Percentiles rank a stretch among this genome's conserved stretches.
Conservation (phyloP, 2,113 vertebrate species). For the Python bivittatus region DNA sequence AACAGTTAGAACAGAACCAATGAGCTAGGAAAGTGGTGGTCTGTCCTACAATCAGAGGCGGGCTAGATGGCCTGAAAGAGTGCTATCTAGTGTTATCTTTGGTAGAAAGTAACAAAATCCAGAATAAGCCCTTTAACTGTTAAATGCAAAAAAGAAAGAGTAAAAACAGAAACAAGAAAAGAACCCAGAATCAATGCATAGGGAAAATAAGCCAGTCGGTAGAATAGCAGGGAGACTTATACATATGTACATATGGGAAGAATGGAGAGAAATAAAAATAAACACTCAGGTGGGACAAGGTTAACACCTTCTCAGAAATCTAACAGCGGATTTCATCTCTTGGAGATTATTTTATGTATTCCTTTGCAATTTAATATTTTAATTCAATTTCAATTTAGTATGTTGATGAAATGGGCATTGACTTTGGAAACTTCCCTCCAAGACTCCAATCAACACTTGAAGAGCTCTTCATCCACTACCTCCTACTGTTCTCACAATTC, state of each 20-base stretch:
- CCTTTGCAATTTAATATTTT: too few species aligned
- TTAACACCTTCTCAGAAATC: neutral
- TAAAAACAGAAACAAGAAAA: neutral
- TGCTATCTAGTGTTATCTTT: neutral
- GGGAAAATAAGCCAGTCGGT: too few species aligned
- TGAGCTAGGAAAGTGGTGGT: neutral
- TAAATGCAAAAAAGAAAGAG: neutral
- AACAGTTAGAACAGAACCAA: neutral
- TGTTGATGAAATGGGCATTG: too few species aligned
- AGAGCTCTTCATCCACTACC: too few species aligned
- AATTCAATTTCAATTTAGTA: too few species aligned
- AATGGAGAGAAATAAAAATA: accelerated
- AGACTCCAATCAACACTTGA: too few species aligned
- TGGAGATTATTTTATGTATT: too few species aligned
- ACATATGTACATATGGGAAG: neutral
- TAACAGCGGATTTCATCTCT: too few species aligned
- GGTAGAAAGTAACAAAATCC: neutral
- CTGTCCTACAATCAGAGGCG: too few species aligned
- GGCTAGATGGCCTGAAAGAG: neutral
- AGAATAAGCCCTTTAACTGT: neutral
- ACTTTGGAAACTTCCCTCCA: too few species aligned
- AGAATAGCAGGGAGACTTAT: neutral
- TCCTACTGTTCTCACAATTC: too few species aligned
- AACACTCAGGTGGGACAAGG: neutral
- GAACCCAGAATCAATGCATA: neutral